Evolutionary conservation across 2,113 vertebrate species (phyloP).

Genomic region (Oncorhynchus masou): DNA sequence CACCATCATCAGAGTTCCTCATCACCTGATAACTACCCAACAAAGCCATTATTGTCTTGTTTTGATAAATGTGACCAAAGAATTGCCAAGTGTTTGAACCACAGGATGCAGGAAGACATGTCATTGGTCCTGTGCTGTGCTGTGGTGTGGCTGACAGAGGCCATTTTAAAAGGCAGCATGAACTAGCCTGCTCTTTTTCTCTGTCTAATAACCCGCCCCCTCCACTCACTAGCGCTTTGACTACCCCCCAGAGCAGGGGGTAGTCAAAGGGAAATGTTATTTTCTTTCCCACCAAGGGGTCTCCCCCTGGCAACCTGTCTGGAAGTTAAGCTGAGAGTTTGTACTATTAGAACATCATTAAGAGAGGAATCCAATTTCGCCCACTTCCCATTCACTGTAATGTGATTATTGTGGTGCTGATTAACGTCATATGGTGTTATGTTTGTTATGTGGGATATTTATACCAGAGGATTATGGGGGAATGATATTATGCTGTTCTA

Average conservation of each 20-base stretch:
- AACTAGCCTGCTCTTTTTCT: conserved; percentile 8
- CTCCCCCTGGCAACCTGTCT: conserved; percentile 58
- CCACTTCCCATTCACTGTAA: conserved; percentile 59
- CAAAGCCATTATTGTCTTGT: neutral
- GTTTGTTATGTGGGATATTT: conserved; percentile 22
- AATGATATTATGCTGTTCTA: no score
- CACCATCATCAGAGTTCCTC: no score
- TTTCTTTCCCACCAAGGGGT: conserved; percentile 64
- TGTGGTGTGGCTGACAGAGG: conserved; percentile 27
- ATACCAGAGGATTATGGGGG: no score
- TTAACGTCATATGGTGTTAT: conserved; percentile 49
- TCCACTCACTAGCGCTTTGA: conserved; percentile 53
- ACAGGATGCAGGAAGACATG: conserved; percentile 13
- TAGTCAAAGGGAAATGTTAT: conserved; percentile 58
- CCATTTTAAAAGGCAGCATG: conserved; percentile 26
- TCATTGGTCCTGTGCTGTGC: conserved; percentile 15
- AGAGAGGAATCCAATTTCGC: conserved; percentile 67
- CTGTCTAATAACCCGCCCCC: conserved; percentile 45
- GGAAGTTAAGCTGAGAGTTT: conserved; percentile 50
- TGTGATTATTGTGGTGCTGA: conserved; percentile 61
- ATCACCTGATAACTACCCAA: neutral
- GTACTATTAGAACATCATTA: conserved; percentile 68
- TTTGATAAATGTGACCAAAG: neutral
- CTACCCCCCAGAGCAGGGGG: conserved; percentile 25
- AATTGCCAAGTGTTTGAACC: neutral